Conservation (phyloP, 2,888 invertebrate species). For the Shargacucullia verbasci region DNA sequence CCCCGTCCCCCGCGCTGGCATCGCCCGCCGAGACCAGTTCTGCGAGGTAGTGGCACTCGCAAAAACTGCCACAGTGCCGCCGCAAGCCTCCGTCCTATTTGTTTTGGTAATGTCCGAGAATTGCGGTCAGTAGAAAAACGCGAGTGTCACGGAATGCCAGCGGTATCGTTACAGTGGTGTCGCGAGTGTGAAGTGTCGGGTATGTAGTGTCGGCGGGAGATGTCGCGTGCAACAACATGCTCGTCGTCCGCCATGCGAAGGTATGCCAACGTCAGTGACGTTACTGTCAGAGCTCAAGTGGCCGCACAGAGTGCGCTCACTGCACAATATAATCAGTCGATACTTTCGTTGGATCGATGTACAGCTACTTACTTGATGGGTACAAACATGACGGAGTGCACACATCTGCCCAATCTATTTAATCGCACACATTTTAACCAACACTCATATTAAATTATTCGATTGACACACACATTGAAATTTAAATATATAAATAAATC, state of each 20-base stretch:
- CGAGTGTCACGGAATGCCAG: conserved; percentile 43
- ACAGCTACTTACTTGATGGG: no score
- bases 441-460: no score
- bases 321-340: neutral
- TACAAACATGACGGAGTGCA: no score
- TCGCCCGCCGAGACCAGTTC: conserved; percentile 51
- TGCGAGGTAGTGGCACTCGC: conserved; percentile 59
- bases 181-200: conserved; percentile 51
- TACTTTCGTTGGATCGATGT: neutral
- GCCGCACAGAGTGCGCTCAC: neutral
- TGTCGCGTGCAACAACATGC: conserved; percentile 71
- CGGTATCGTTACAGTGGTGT: conserved; percentile 42
- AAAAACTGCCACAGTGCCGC: conserved; percentile 59
- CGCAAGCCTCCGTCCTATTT: conserved; percentile 59
- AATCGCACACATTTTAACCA: no score
- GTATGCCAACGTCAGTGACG: conserved; percentile 56
- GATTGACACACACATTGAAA: no score
- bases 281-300: conserved; percentile 5
- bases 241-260: conserved; percentile 81
- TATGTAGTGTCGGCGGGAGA: conserved; percentile 63
- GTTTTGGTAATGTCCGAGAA: conserved; percentile 61
- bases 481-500: no score
- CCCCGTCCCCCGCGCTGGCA: conserved; percentile 16
- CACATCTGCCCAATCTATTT: no score
- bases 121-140: conserved; percentile 51